These are phyloP conservation scores for Melanargia galathea DNA, from an alignment of 2,888 invertebrate genomes.

Conservation along the genomic window DNA sequence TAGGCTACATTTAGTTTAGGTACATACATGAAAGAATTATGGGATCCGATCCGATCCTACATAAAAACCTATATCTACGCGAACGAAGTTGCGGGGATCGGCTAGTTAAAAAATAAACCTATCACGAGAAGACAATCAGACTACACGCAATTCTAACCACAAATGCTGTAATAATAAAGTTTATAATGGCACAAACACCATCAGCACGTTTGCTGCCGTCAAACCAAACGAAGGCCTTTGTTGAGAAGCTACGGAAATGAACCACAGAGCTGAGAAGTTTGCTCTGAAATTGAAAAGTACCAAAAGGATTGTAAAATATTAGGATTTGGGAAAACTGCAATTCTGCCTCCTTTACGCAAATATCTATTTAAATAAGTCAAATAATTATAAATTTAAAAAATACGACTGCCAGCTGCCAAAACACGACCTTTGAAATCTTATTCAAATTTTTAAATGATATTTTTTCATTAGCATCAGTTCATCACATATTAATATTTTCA, in stretches of 20 bases:
- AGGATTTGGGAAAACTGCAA: slow-evolving; percentile 31
- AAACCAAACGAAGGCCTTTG: slow-evolving; percentile 35
- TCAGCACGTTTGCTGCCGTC: slow-evolving; percentile 30
- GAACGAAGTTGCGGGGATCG: too few species aligned
- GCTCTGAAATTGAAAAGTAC: slow-evolving; percentile 26
- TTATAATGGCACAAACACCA: slow-evolving; percentile 13
- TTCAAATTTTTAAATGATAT: too few species aligned
- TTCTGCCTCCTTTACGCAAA: slow-evolving; percentile 11
- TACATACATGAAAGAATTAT: too few species aligned
- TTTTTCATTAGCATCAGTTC: too few species aligned
- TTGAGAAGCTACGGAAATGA: slow-evolving; percentile 35
- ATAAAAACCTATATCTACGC: too few species aligned
- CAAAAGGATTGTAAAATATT: slow-evolving; percentile 21
- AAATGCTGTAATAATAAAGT: slow-evolving; percentile 2
- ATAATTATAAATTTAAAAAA: too few species aligned
- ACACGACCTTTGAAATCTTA: too few species aligned
- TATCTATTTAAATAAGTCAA: not conserved
- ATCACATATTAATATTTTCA: too few species aligned
- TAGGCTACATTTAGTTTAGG: too few species aligned
- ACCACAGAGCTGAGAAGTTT: slow-evolving; percentile 30
- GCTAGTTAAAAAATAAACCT: slow-evolving; percentile 13
- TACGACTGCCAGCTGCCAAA: too few species aligned
- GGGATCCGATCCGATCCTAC: too few species aligned
- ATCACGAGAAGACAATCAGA: not conserved
- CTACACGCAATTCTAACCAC: not conserved